Base-by-base conservation (phyloP, 2,888 invertebrate species). In the Dryobotodes eremita region DNA sequence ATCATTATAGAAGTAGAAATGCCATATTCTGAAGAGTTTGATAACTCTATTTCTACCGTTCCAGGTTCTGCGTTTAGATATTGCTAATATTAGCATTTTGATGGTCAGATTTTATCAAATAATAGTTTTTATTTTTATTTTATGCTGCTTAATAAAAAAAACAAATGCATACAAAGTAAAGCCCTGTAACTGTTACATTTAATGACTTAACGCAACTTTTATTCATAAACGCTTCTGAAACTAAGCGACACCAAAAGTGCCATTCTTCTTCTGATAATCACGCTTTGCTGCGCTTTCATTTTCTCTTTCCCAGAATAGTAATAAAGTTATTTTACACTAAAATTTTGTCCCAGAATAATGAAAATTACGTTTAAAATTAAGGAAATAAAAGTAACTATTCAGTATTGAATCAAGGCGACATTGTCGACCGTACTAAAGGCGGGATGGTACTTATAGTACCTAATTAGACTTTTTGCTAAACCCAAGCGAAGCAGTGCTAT, bases 391-490 rank as follows among this genome's bases (percentile, higher is more conserved):
- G 2, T 17, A 88, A 80, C 74, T 88, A 80, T 75, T 64, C 68
- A 26, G 59, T 65, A 74, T 62, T 55, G 65, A 74, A 73, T 69
- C 23, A 31, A 61, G 66, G 53, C 59, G 64, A 77, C 82, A 68
- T 66, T 55, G 80, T 77, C 70, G 62, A 73, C 61, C 53, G n/a
- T 66, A 71, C 78, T 79, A 83, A 80, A 78, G 79, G 71, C 26
- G 55, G 42, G 31, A 42, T 42, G 46, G 80, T 73, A 84, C 82
- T 53, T 10, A 23, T 8, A 15, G 69, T 69, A 57, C 55, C 69
- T 57, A 57, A 2, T 82, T 76, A 62, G 46, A 83, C 74, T 89
- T 89, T 89, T 89, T 89, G 86, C 62, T 73, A 82, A 80, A 62
- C 84, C 79, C 79, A 5, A 76, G 57, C 76, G 69, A 66, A 82